Percentiles rank a stretch among this genome's conserved stretches.
Conservation (phyloP, 2,888 invertebrate species). For the Spodoptera picta region DNA sequence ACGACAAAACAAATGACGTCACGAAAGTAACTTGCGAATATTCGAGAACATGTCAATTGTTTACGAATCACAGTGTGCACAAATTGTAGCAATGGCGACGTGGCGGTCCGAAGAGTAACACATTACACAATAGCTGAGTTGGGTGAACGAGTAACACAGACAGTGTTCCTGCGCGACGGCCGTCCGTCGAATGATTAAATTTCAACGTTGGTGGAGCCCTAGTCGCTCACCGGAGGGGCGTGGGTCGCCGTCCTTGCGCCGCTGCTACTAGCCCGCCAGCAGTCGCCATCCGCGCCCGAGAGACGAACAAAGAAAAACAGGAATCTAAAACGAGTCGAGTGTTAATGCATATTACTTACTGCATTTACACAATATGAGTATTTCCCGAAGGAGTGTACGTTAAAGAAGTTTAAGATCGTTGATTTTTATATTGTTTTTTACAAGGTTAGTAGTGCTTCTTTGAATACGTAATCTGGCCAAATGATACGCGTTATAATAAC, state of each 20-base stretch:
- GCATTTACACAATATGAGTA: slow-evolving; percentile 66
- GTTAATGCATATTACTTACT: slow-evolving; percentile 53
- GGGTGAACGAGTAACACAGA: slow-evolving; percentile 28
- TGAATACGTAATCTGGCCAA: slow-evolving; percentile 57
- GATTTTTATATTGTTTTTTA: slow-evolving; percentile 50
- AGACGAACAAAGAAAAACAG: slow-evolving; percentile 62
- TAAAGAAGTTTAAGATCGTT: slow-evolving; percentile 64
- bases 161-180: slow-evolving; percentile 52
- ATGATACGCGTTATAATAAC: slow-evolving; percentile 34
- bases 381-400: slow-evolving; percentile 58
- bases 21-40: slow-evolving; percentile 44
- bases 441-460: slow-evolving; percentile 76
- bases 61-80: slow-evolving; percentile 23
- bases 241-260: slow-evolving; percentile 66
- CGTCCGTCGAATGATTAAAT: slow-evolving; percentile 65
- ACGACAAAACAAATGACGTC: slow-evolving; percentile 60
- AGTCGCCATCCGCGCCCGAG: slow-evolving; percentile 72
- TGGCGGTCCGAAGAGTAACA: slow-evolving; percentile 28
- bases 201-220: slow-evolving; percentile 59
- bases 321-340: slow-evolving; percentile 52
- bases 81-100: slow-evolving; percentile 39
- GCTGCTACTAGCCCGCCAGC: slow-evolving; percentile 61
- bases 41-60: slow-evolving; percentile 46
- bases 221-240: slow-evolving; percentile 68
- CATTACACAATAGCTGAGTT: slow-evolving; percentile 29